Evolutionary conservation across 2,113 vertebrate genomes (phyloP), one percentile per base, ranked within the genome.

Genomic region (Pithys albifrons): DNA sequence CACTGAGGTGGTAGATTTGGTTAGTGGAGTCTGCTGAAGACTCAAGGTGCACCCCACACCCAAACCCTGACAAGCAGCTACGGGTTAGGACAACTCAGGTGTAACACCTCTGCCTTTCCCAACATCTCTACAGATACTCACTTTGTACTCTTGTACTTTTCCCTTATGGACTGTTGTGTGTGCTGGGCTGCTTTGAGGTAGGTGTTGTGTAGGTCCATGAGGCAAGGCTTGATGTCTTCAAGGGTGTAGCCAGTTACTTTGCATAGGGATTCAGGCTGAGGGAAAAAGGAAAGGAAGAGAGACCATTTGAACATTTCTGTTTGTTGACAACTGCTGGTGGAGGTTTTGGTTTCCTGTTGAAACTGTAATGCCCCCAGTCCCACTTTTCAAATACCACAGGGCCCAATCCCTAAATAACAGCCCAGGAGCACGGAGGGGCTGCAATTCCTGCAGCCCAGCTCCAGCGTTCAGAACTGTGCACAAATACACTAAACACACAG

Each of bases 111-210:
- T 1, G 13, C 66, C 54, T 24, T 11, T 15, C 4, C 0, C 7
- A 51, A 3, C 3, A 0, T 3, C 14, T n/a, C 31, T 6, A 3
- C 33, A 15, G 51, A n/a, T 45, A 95, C 99, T 98, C 97, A 99
- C 99, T 99, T 99, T 5, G 98, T 55, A 41, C 95, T 97, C 97
- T 99, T 99, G 97, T 99, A 99, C 96, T 99, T 99, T 85, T 99
- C 99, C 69, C 98, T 97, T 88, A 99, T 98, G 20, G 99, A 99
- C 96, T 99, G 99, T 94, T 99, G 99, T 1, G 98, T 98, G 28
- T 99, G 99, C 88, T 98, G 98, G 51, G 99, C 69, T 62, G 99
- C 99, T 96, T 59, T 96, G 98, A 99, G 98, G 98, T 99, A 99
- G 92, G 97, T 98, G 92, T 97, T 95, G 94, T 99, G 98, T 33